Evolutionary conservation across 2,797 vertebrate species (phyloP).

Genomic region (Spinibarbus caldwelli): DNA sequence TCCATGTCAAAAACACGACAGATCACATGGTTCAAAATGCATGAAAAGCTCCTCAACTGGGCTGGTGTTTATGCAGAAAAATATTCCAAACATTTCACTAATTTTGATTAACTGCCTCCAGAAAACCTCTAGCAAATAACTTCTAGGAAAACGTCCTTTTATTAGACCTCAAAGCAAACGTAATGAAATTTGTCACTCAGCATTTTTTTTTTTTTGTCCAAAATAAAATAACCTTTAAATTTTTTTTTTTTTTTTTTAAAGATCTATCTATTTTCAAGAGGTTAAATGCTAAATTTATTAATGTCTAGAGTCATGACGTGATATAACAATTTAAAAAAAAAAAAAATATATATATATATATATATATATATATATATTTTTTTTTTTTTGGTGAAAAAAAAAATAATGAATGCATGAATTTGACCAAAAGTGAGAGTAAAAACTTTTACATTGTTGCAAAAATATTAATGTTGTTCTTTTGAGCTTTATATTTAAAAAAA

Average conservation of each 20-base stretch:
- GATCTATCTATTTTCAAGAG: not conserved
- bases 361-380: no score
- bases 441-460: not conserved
- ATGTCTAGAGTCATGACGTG: not conserved
- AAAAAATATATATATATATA: no score
- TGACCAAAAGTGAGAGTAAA: not conserved
- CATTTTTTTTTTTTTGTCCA: not conserved
- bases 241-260: not conserved
- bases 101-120: constrained; percentile 49
- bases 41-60: constrained; percentile 57
- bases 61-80: constrained; percentile 42
- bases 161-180: constrained; percentile 17
- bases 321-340: not conserved
- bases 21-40: constrained; percentile 66
- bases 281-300: not conserved
- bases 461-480: not conserved
- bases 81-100: constrained; percentile 61
- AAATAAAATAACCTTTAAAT: not conserved
- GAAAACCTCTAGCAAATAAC: not conserved
- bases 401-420: not conserved
- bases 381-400: not conserved
- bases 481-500: not conserved
- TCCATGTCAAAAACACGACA: constrained; percentile 65
- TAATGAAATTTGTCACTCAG: constrained; percentile 21
- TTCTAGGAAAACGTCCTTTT: constrained; percentile 2